Percentiles rank a stretch among this genome's conserved stretches.
phyloP scores from a whole-genome alignment of 1,140 invertebrate genomes.

The Macrobrachium nipponense region DNA sequence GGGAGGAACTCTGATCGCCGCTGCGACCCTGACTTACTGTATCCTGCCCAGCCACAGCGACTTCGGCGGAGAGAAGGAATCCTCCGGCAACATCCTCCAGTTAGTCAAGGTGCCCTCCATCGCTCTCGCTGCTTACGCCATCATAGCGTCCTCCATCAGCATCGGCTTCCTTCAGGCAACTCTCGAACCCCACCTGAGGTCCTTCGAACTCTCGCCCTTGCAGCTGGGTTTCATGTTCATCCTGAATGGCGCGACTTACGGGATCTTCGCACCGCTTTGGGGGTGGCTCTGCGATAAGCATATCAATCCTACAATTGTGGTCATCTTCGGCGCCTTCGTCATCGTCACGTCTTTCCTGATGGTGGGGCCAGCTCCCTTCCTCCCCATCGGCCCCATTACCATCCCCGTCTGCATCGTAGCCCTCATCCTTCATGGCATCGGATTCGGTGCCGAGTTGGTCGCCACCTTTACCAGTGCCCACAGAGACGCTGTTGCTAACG shows the following conservation, averaged over 20 bases:
- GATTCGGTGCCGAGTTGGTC: constrained; percentile 82
- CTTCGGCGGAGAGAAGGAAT: constrained; percentile 44
- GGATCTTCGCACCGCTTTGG: constrained; percentile 82
- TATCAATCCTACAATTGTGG: constrained; percentile 42
- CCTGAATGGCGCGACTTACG: constrained; percentile 87
- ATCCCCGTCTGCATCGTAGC: constrained; percentile 73
- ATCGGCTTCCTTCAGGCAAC: constrained; percentile 86
- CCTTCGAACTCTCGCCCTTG: constrained; percentile 79
- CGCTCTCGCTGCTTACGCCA: constrained; percentile 76
- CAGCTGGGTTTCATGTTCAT: constrained; percentile 87
- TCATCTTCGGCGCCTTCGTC: constrained; percentile 53
- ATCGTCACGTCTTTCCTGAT: constrained; percentile 48
- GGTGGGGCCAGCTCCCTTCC: constrained; percentile 59
- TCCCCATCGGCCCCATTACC: constrained; percentile 36
- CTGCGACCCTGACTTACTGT: constrained; percentile 80
- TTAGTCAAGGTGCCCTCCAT: constrained; percentile 67
- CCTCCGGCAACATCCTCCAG: constrained; percentile 62
- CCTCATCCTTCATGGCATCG: constrained; percentile 82
- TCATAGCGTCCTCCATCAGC: constrained; percentile 81
- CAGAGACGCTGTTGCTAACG: constrained; percentile 76
- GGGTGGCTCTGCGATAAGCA: constrained; percentile 82
- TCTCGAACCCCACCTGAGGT: constrained; percentile 83
- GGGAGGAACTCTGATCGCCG: constrained; percentile 80
- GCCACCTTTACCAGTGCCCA: constrained; percentile 86
- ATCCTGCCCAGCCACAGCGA: constrained; percentile 76